Evolutionary conservation across 2,888 invertebrate species (phyloP), one percentile per base, ranked within the genome.

Genomic region (Lacanobia oleracea): DNA sequence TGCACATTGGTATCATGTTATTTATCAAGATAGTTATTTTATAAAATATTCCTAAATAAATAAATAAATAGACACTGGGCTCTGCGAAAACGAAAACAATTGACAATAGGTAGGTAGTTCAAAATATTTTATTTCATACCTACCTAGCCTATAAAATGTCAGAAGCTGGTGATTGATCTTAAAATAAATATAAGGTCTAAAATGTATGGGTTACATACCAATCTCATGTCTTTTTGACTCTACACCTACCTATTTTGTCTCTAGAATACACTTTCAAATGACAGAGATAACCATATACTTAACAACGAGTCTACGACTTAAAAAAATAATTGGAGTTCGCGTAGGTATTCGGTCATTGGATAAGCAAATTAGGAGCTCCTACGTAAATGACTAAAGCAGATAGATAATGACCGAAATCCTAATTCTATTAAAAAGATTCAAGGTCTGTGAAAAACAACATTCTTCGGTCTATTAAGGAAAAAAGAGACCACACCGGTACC

Each of bases 381-480:
- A 77, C 33, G 16, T 21, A 59, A 21, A 7, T n/a, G 12, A 54
- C 16, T 78, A 23, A 65, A 54, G 18, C 48, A 21, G 48, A 50
- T 23, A 23, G 54, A 33, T 18, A 51, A 62, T 62, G 45, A 45
- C 37, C 37, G 1, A 57, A 75, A 57, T 73, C 43, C 37, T 21
- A 43, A 48, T 45, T 60, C 37, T 61, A 12, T 16, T 62, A 56
- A 51, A 73, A 74, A 63, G 16, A 54, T 37, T 57, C 79, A 75
- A 79, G 74, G 79, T 63, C 45, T 16, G 18, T 1, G 18, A 72
- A 78, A 54, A 45, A 16, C 37, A n/a, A 27, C 23, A 37, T n/a
- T 79, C 43, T 72, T 73, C 48, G 37, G 18, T 56, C n/a, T 33
- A 40, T 14, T 60, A 71, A 45, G 73, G 79, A 75, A 75, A 78